Evolutionary conservation across 2,888 invertebrate species (phyloP), one percentile per base, ranked within the genome.

Genomic region (Nephrotoma flavescens): DNA sequence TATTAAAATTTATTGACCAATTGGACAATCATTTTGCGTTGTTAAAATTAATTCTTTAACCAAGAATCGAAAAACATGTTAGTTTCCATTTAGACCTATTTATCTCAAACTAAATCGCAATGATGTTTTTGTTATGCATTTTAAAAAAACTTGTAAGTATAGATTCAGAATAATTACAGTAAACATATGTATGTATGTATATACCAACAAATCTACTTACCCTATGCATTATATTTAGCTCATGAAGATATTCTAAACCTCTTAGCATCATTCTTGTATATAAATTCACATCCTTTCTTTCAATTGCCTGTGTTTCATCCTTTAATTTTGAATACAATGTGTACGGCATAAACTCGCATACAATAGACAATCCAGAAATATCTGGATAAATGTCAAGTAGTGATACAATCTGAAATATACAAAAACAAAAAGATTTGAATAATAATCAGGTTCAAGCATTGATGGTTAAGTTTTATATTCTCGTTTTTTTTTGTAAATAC

Each of bases 311-410:
- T 86, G 94, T 93, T 52, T 93, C 93, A 89, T 95, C 95, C 89
- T 95, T 95, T 86, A 97, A 92, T 90, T 96, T 94, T 89, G 96
- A 96, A 92, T 96, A 95, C 15, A 97, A 92, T 11, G 96, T 96
- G 15, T 97, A 96, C n/a, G 96, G 95, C 96, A 99, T 96, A 91
- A 95, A 98, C 90, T 99, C 98, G 92, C 99, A 95, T 0, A 97
- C 98, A 88, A 99, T 92, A 0, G 98, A 96, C 88, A 98, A 94
- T 86, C 97, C 96, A 90, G 96, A 95, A 0, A 98, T 96, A 89
- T 97, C 95, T 0, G 97, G 96, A 90, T 98, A 97, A 89, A 98
- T 96, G 89, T 98, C 97, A 89, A 97, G 92, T 41, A 99, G 93
- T 89, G 95, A 94, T 87, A 98, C 95, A 88, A 98, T 95, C 98